A percentile compares a stretch with the other conserved stretches of the same genome.
These are phyloP conservation scores for Drosophila demipolita DNA, from an alignment of 2,888 invertebrate genomes.

Conservation along the genomic window DNA sequence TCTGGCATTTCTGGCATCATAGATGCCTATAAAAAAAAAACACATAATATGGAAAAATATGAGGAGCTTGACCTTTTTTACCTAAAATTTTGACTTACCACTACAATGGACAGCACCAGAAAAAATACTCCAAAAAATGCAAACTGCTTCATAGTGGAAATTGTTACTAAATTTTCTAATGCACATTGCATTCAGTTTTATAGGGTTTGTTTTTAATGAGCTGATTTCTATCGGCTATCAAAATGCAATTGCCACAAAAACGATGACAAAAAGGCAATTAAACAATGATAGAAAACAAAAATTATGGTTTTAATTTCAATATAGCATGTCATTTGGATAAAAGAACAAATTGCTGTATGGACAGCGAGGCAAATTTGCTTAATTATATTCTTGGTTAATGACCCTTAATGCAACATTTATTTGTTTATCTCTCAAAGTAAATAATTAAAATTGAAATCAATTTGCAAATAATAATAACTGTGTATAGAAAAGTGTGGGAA, in stretches of 20 bases:
- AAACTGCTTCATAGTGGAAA: constrained; percentile 63
- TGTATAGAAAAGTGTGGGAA: background rate
- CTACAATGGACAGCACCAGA: constrained; percentile 54
- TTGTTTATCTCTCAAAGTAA: background rate
- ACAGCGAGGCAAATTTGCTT: constrained; percentile 3
- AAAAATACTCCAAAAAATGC: constrained; percentile 59
- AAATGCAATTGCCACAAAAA: constrained; percentile 2
- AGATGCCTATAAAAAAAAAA: constrained; percentile 9
- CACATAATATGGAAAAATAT: background rate
- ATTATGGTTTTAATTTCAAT: constrained; percentile 30
- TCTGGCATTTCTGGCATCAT: constrained; percentile 24
- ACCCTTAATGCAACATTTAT: constrained; percentile 3
- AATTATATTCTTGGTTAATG: constrained; percentile 23
- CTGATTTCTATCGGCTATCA: constrained; percentile 1
- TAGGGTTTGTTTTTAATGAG: constrained; percentile 25
- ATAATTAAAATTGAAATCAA: constrained; percentile 5
- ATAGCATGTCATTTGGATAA: constrained; percentile 34
- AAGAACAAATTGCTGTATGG: constrained; percentile 4
- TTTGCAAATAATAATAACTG: background rate
- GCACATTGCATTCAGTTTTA: constrained; percentile 37
- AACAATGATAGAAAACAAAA: constrained; percentile 13
- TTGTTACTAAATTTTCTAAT: constrained; percentile 40
- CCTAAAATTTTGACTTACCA: constrained; percentile 48
- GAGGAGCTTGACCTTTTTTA: background rate
- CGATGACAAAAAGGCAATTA: constrained; percentile 34